These are phyloP conservation scores for Hydra vulgaris DNA, from an alignment of 30 jellyfish, hydroid and myxozoan genomes.

Conservation along the genomic window DNA sequence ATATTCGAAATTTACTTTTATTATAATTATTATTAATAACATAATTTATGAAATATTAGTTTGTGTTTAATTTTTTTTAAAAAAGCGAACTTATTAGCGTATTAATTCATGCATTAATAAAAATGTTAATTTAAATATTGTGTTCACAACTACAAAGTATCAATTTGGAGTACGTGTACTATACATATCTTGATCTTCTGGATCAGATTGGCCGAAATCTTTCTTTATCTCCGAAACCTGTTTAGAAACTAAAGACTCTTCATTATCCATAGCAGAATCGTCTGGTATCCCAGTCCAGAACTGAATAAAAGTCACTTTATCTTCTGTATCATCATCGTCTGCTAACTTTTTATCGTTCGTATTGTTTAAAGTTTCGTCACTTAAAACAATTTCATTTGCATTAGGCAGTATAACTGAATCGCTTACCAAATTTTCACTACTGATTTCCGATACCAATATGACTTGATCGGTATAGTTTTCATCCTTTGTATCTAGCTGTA, in stretches of 20 bases:
- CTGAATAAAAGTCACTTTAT: background rate
- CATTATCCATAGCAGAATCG: background rate
- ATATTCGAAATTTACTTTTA: no score
- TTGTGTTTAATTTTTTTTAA: no score
- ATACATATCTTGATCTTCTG: conserved; percentile 32
- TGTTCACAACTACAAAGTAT: no score
- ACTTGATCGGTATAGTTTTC: background rate
- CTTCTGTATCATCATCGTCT: background rate
- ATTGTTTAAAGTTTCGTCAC: background rate
- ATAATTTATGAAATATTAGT: no score
- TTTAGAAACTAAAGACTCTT: background rate
- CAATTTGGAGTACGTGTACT: conserved; percentile 13
- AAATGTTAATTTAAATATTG: no score
- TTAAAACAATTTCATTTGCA: background rate
- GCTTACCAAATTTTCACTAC: background rate
- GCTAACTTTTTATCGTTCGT: background rate
- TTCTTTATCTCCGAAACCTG: background rate
- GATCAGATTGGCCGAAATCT: conserved; percentile 35
- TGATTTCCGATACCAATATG: background rate
- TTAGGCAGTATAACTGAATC: background rate
- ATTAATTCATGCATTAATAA: no score
- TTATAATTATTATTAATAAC: no score
- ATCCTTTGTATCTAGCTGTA: background rate
- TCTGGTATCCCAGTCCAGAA: background rate
- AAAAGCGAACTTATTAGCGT: no score